These are phyloP conservation scores for Aporophyla nigra DNA, from an alignment of 2,888 invertebrate genomes.

Conservation along the genomic window DNA sequence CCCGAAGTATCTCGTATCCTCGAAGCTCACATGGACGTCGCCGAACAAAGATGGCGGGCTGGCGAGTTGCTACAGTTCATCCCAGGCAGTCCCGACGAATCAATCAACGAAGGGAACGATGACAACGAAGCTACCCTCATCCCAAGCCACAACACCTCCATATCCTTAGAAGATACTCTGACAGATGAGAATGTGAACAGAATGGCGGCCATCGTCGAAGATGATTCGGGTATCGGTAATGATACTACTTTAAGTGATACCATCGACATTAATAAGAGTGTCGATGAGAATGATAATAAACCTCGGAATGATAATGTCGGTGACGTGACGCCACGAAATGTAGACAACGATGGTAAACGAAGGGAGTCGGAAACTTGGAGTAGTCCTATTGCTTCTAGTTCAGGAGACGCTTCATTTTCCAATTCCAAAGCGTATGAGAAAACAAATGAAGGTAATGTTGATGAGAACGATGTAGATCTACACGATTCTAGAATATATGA, in stretches of 20 bases:
- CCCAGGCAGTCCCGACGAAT: constrained; percentile 70
- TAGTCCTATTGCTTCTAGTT: constrained; percentile 36
- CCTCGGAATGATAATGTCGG: background rate
- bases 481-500: constrained; percentile 45
- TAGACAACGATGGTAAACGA: background rate
- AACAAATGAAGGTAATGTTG: constrained; percentile 12
- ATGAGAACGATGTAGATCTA: constrained; percentile 18
- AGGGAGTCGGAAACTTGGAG: background rate
- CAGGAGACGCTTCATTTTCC: constrained; percentile 24
- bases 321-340: constrained; percentile 27
- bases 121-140: constrained; percentile 80
- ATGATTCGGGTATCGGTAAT: constrained; percentile 71
- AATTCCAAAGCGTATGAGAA: constrained; percentile 14
- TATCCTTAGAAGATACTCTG: constrained; percentile 82
- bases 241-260: constrained; percentile 64
- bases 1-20: constrained; percentile 85
- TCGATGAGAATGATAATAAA: constrained; percentile 32
- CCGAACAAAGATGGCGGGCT: constrained; percentile 81
- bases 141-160: constrained; percentile 75
- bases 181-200: constrained; percentile 74
- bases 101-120: constrained; percentile 73
- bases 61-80: constrained; percentile 74
- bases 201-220: constrained; percentile 59
- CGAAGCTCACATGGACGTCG: constrained; percentile 82
- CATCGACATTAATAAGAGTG: constrained; percentile 46